Base-by-base conservation (phyloP, 2,113 vertebrate species). In the Eleginops maclovinus region DNA sequence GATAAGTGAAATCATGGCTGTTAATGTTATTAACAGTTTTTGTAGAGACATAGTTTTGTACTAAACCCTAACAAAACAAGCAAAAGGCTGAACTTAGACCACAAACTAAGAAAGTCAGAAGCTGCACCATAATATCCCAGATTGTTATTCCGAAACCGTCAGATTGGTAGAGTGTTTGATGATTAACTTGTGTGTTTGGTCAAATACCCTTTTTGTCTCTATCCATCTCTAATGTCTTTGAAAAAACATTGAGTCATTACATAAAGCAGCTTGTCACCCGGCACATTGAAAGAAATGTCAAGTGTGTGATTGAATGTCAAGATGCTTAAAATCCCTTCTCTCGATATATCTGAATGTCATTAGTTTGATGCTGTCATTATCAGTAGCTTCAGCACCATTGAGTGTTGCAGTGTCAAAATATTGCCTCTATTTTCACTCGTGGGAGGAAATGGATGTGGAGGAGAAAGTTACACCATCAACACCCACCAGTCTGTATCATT, bases 281-380 rank as follows among this genome's bases (percentile, higher is more conserved):
- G 21, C 49, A 61, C 41, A 59, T 36, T 61, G 61, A 60, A 28
- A 55, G 28, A 87, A 87, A 82, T 88, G 72, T 88, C 56, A 85
- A 75, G 69, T 87, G 78, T 76, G 60, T 76, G 74, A 77, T 50
- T 59, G 51, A 71, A 85, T 83, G 71, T 74, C 79, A 81, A 43
- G 58, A 63, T 72, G 61, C 68, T 76, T 63, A 82, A 85, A 36
- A 83, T 74, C 64, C 49, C 65, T 21, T 9, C 51, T 69, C 78
- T 75, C 7, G 2, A 75, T 74, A 70, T 24, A 75, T 82, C 24
- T 1, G n/a, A 62, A 66, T 73, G 59, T 70, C 69, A 71, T 76
- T 75, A 28, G 19, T 65, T 55, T 50, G 63, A 62, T 66, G 55
- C 64, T 46, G 17, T 71, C 53, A 22, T 65, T 61, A 78, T 75